These are phyloP conservation scores for Periplaneta americana DNA, from an alignment of 1,140 invertebrate species.

Conservation along the genomic window DNA sequence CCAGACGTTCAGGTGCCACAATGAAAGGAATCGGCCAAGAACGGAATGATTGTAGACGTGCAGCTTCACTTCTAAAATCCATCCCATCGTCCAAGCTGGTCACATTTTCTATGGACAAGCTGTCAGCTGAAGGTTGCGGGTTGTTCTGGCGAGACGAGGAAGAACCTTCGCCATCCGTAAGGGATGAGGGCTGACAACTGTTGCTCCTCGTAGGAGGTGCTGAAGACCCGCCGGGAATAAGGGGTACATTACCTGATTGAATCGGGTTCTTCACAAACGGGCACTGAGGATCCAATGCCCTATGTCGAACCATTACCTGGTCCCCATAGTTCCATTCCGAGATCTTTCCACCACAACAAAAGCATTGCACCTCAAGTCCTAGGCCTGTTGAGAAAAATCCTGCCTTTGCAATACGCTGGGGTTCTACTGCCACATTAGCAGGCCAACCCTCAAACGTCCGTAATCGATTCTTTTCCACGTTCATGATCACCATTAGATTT, in stretches of 20 bases:
- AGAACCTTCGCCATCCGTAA: neutral
- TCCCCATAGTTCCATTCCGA: conserved; percentile 72
- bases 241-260: conserved; percentile 58
- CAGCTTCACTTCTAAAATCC: conserved; percentile 43
- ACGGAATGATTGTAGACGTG: conserved; percentile 59
- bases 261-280: conserved; percentile 60
- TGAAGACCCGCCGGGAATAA: conserved; percentile 25
- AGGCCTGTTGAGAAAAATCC: conserved; percentile 75
- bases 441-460: conserved; percentile 69
- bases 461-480: conserved; percentile 59
- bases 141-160: neutral
- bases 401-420: conserved; percentile 63
- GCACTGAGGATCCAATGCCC: conserved; percentile 56
- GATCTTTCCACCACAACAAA: conserved; percentile 63
- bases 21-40: conserved; percentile 63
- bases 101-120: no score
- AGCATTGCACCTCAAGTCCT: conserved; percentile 65
- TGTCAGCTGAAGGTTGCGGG: neutral
- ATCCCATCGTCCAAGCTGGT: neutral
- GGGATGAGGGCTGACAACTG: neutral
- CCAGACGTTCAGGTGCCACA: conserved; percentile 57
- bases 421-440: conserved; percentile 52
- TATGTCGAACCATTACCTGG: conserved; percentile 59
- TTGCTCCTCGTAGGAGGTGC: neutral
- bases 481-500: conserved; percentile 47